Evolutionary conservation across 2,888 invertebrate genomes (phyloP), one percentile per base, ranked within the genome.

Genomic region (Orthosia cruda): DNA sequence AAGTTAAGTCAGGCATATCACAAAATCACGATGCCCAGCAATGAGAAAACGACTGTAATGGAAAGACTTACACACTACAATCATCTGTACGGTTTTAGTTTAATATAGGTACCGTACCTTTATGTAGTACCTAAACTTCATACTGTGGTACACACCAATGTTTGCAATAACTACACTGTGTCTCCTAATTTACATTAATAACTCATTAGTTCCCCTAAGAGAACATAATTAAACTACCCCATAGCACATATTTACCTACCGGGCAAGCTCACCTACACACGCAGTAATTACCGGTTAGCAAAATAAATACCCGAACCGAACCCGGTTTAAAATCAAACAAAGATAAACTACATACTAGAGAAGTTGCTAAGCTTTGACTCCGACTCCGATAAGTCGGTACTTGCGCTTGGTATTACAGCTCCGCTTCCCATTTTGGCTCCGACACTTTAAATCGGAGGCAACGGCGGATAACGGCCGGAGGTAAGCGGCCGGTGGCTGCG

Each of bases 251-350:
- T 80, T 83, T 67, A 64, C 76, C 20, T n/a, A 64, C 64, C 54
- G 13, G 49, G 70, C 49, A 71, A 67, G 74, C 63, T 81, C 64
- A 59, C 76, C 78, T 72, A 71, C 57, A 71, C 67, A 64, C 16
- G 69, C 84, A 59, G 67, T 73, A 80, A 80, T 83, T 85, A 81
- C 79, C 63, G 78, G 84, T 84, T 80, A 77, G 61, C 54, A 87
- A 75, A 87, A 86, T 79, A 85, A 83, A 85, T 81, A 83, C 61
- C 77, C 77, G 62, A 57, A 58, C 58, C 58, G n/a, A 77, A 84
- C 65, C 75, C 61, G 69, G 81, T 85, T 86, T 86, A 86, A 88
- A 86, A 86, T 86, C 88, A 81, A 87, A 87, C 75, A 81, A 88
- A 77, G 84, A 85, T 81, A 81, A 82, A 85, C 84, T 80, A 83